Evolutionary conservation across 2,888 invertebrate genomes (phyloP).

Genomic region (Lottia scabra): DNA sequence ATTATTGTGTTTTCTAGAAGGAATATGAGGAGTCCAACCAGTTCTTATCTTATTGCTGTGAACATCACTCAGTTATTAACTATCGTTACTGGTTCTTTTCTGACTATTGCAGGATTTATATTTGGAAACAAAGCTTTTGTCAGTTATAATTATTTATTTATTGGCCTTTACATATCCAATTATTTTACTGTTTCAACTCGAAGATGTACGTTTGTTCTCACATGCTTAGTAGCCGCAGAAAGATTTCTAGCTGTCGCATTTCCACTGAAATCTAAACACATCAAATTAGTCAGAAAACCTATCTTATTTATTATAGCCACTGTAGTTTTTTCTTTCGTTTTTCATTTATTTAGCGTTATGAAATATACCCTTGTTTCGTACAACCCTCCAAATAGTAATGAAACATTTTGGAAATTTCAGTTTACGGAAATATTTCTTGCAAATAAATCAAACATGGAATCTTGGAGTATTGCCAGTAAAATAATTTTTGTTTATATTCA

Average conservation of each 20-base stretch:
- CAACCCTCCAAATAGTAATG: too few relatives aligned
- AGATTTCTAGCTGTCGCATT: background rate
- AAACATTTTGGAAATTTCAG: background rate
- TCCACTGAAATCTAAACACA: conserved; percentile 2
- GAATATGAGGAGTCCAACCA: background rate
- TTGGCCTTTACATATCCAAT: background rate
- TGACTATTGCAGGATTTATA: background rate
- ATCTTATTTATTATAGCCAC: background rate
- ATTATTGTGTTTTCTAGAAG: background rate
- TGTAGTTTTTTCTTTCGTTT: background rate
- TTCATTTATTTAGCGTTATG: background rate
- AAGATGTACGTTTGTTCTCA: conserved; percentile 1
- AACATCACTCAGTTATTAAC: background rate
- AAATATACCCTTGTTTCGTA: too few relatives aligned
- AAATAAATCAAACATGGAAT: background rate
- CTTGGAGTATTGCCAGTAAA: background rate
- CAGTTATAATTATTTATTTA: background rate
- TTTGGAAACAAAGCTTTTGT: background rate
- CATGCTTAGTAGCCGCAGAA: background rate
- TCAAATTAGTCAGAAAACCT: background rate
- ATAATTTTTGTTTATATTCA: conserved; percentile 9
- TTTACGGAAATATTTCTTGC: background rate
- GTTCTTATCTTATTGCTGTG: background rate
- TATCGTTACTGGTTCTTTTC: background rate
- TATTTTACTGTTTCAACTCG: background rate